phyloP scores from a whole-genome alignment of 2,888 invertebrate species.

The Leptura quadrifasciata region DNA sequence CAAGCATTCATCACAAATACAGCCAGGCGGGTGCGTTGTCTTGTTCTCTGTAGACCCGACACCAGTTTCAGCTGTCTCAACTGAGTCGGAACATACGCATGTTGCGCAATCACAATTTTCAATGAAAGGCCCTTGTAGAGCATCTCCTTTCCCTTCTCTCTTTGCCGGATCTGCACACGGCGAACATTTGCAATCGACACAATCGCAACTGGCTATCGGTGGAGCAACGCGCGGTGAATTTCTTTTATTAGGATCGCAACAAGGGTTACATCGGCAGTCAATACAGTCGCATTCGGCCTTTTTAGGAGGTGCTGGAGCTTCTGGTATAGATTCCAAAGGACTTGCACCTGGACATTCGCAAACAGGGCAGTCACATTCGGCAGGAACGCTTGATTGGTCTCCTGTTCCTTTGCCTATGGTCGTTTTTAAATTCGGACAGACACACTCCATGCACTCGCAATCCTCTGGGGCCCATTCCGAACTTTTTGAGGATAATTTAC shows the following conservation, averaged over 20 bases:
- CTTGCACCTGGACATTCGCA: neutral
- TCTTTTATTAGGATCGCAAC: constrained; percentile 37
- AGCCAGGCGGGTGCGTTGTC: constrained; percentile 47
- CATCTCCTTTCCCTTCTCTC: neutral
- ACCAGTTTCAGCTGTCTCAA: neutral
- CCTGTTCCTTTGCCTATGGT: neutral
- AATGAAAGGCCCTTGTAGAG: neutral
- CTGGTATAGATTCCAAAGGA: neutral
- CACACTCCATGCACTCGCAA: constrained; percentile 33
- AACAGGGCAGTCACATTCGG: neutral
- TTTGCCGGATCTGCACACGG: constrained; percentile 34
- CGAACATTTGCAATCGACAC: constrained; percentile 46
- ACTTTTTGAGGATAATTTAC: neutral
- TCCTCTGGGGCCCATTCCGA: neutral
- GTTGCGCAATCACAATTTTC: constrained; percentile 18
- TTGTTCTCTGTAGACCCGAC: constrained; percentile 31
- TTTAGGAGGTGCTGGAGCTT: neutral
- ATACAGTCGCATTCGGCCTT: constrained; percentile 19
- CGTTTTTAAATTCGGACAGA: constrained; percentile 12
- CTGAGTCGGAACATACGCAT: constrained; percentile 13
- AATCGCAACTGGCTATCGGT: constrained; percentile 39
- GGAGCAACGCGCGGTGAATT: neutral
- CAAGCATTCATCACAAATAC: constrained; percentile 50
- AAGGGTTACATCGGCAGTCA: constrained; percentile 36
- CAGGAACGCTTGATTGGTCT: neutral